These are phyloP conservation scores for Temnothorax ravouxi DNA, from an alignment of 2,888 invertebrate species.

Conservation along the genomic window DNA sequence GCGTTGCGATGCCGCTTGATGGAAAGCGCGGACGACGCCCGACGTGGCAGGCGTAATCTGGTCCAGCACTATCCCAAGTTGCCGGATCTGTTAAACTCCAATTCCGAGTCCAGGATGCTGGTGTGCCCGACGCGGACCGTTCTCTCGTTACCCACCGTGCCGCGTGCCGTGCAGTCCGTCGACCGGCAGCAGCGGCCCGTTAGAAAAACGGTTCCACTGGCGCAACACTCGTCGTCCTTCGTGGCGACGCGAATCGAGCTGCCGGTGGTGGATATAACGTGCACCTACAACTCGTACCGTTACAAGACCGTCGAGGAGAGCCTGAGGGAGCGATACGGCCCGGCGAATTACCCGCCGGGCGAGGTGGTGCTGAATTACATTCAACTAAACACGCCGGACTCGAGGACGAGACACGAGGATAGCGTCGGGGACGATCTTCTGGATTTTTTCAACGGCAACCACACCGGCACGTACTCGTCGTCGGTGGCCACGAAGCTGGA, in stretches of 20 bases:
- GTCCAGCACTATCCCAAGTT: constrained; percentile 59
- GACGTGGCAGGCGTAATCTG: constrained; percentile 3
- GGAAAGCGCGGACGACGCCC: background rate
- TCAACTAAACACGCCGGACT: constrained; percentile 78
- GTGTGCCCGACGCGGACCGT: constrained; percentile 42
- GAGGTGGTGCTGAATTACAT: constrained; percentile 82
- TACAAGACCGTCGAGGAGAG: constrained; percentile 78
- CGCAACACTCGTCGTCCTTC: constrained; percentile 76
- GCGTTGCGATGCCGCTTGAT: constrained; percentile 52
- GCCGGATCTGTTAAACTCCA: constrained; percentile 11
- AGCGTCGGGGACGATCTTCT: constrained; percentile 68
- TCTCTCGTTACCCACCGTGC: constrained; percentile 59
- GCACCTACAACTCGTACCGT: constrained; percentile 77
- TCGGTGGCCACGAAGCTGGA: constrained; percentile 68
- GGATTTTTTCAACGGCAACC: constrained; percentile 19
- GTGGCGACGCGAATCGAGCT: constrained; percentile 69
- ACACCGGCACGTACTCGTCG: constrained; percentile 11
- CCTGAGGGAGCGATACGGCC: constrained; percentile 77
- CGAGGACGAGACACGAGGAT: constrained; percentile 71
- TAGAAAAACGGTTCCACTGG: constrained; percentile 12
- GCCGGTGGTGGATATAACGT: constrained; percentile 77
- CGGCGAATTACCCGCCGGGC: constrained; percentile 80
- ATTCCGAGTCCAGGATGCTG: constrained; percentile 58
- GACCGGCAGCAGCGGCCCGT: background rate
- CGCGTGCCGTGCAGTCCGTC: background rate